A percentile compares a stretch with the other conserved stretches of the same genome.
phyloP scores from a whole-genome alignment of 2,888 invertebrate genomes.

The Zaprionus bogoriensis region DNA sequence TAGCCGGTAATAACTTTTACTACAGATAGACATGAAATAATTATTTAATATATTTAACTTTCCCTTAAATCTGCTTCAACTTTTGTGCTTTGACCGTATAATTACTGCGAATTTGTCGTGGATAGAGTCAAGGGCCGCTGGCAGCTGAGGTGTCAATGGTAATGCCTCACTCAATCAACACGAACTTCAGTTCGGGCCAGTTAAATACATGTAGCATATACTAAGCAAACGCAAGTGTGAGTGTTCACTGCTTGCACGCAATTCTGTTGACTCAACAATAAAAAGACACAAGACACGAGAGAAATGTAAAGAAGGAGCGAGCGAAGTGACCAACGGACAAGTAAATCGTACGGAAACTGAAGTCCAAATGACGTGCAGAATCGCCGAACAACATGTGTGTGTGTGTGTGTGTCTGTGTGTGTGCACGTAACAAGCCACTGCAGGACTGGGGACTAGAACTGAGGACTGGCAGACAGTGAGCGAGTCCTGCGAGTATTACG shows the following conservation, averaged over 20 bases:
- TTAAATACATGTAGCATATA: constrained; percentile 33
- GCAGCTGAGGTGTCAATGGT: constrained; percentile 54
- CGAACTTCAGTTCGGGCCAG: constrained; percentile 17
- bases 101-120: neutral
- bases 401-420: constrained; percentile 14
- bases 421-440: constrained; percentile 2
- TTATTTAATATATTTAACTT: neutral
- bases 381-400: constrained; percentile 39
- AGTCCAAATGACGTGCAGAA: constrained; percentile 69
- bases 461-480: no score
- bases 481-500: constrained; percentile 29
- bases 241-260: constrained; percentile 42
- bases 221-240: constrained; percentile 19
- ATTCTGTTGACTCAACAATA: constrained; percentile 72
- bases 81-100: neutral
- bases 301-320: neutral
- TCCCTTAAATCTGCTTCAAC: neutral
- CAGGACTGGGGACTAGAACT: constrained; percentile 6
- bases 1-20: no score
- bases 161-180: constrained; percentile 59
- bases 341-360: constrained; percentile 45
- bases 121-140: neutral
- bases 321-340: constrained; percentile 13
- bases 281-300: constrained; percentile 27
- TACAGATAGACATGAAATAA: no score